Evolutionary conservation across 2,113 vertebrate genomes (phyloP), one percentile per base, ranked within the genome.

Genomic region (Platichthys stellatus): DNA sequence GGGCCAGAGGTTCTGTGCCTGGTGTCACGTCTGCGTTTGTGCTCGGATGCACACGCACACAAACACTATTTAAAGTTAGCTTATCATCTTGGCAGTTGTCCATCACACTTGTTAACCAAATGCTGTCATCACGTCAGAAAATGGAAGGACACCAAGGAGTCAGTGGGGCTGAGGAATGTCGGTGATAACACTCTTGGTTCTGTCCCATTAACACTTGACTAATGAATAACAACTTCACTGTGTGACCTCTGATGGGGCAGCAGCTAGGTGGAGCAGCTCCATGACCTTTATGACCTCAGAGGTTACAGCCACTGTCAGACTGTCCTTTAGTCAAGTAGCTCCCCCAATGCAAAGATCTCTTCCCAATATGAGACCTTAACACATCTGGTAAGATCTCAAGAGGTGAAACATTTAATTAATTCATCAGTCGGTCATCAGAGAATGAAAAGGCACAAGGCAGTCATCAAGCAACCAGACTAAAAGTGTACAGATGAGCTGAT

Each of bases 21-120:
- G n/a, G 2, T 80, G 87, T 88, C 92, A 93, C 74, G 81, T 93
- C 88, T 85, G 68, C 76, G 77, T 58, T n/a, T 23, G 31, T 26
- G 49, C 63, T 51, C 62, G 11, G 14, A 28, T 1, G 2, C 51
- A 9, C 57, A 21, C 26, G 18, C 10, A 75, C 54, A 4, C 18
- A 58, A 43, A 57, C 63, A 43, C 79, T 90, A 87, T 86, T 85
- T 87, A 88, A 86, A 90, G 63, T 69, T 17, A 31, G 45, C 28
- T 81, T 72, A 74, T 86, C 82, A 63, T 74, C 35, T 24, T 60
- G 72, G 83, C 74, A 82, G 71, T 65, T 74, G 38, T 83, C 81
- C 68, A 62, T 63, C 66, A 31, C 5, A 24, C 45, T 15, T 65
- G 71, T 84, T 79, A 69, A 72, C 13, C 76, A 75, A 81, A 86